Evolutionary conservation across 2,888 invertebrate genomes (phyloP).

Genomic region (Scaeva pyrastri): DNA sequence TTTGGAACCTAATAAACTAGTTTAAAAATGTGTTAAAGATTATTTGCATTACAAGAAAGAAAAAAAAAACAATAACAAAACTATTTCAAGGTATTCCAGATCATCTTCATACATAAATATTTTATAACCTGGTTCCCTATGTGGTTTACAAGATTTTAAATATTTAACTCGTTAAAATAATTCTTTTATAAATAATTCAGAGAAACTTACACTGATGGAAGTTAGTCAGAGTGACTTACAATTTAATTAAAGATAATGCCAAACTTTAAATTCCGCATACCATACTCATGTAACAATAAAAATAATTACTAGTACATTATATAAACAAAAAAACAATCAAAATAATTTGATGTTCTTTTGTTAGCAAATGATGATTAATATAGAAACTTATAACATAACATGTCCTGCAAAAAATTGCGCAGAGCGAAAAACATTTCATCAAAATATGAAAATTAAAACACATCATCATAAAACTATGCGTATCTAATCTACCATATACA

Average conservation of each 20-base stretch:
- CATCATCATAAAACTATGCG: constrained; percentile 21
- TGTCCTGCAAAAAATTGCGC: constrained; percentile 27
- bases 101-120: neutral
- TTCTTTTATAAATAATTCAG: neutral
- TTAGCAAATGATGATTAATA: constrained; percentile 45
- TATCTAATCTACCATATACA: no score
- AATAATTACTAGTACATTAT: constrained; percentile 25
- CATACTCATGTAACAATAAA: neutral
- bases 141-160: constrained; percentile 2
- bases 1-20: no score
- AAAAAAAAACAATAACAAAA: neutral
- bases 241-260: constrained; percentile 1
- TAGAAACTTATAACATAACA: constrained; percentile 24
- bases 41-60: no score
- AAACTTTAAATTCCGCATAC: constrained; percentile 26
- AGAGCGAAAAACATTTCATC: constrained; percentile 17
- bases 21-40: no score
- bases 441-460: constrained; percentile 5
- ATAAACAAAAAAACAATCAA: constrained; percentile 11
- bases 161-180: neutral
- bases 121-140: neutral
- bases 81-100: constrained; percentile 7
- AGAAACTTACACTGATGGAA: neutral
- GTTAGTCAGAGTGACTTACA: neutral
- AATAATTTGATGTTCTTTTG: constrained; percentile 48